Conservation (phyloP, 2,888 invertebrate genomes). For the Melitaea athalia region DNA sequence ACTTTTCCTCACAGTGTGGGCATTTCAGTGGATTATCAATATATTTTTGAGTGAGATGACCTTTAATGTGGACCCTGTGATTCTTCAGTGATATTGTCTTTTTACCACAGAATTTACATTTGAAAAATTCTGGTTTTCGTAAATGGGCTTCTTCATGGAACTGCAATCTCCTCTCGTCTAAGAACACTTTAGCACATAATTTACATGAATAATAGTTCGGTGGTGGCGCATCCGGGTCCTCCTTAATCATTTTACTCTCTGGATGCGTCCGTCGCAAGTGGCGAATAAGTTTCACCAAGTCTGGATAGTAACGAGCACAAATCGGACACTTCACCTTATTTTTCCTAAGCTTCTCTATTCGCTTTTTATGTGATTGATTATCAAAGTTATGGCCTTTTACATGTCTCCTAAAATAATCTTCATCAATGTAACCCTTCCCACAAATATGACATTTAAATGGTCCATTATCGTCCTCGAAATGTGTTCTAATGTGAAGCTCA, state of each 20-base stretch:
- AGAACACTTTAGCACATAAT: slow-evolving; percentile 73
- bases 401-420: slow-evolving; percentile 74
- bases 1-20: slow-evolving; percentile 66
- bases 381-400: slow-evolving; percentile 80
- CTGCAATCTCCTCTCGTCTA: slow-evolving; percentile 63
- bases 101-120: slow-evolving; percentile 76
- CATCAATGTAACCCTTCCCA: slow-evolving; percentile 78
- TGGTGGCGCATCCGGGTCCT: slow-evolving; percentile 75
- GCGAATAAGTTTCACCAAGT: slow-evolving; percentile 70
- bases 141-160: slow-evolving; percentile 69
- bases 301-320: slow-evolving; percentile 69
- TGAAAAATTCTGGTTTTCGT: slow-evolving; percentile 70
- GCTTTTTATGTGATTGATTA: slow-evolving; percentile 65
- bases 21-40: slow-evolving; percentile 70
- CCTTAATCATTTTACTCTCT: slow-evolving; percentile 78
- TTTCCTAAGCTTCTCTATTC: slow-evolving; percentile 67
- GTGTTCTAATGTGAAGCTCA: slow-evolving; percentile 72
- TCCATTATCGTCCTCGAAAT: slow-evolving; percentile 77
- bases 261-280: slow-evolving; percentile 74
- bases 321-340: slow-evolving; percentile 76
- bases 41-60: slow-evolving; percentile 69
- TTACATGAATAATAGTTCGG: slow-evolving; percentile 67
- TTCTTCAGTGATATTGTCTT: slow-evolving; percentile 68
- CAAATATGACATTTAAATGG: slow-evolving; percentile 78
- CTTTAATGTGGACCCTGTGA: slow-evolving; percentile 71